phyloP scores from a whole-genome alignment of 2,113 vertebrate genomes.

The Rhabdornis inornatus region DNA sequence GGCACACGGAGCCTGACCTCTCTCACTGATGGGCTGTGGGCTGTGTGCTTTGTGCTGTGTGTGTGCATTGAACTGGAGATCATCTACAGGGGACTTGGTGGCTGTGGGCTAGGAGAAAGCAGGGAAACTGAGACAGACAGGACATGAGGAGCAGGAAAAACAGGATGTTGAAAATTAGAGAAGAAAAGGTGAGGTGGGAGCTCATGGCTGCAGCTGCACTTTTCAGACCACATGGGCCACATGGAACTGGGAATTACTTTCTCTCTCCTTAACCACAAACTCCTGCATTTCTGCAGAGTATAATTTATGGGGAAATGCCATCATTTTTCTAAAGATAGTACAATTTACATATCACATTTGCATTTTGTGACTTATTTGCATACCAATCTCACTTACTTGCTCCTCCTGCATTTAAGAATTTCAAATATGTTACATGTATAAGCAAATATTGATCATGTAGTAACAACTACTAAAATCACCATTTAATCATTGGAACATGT shows the following conservation, averaged over 20 bases:
- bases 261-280: not conserved
- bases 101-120: not conserved
- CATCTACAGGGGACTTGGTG: not conserved
- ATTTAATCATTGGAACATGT: not conserved
- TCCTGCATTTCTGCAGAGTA: not conserved
- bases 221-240: not conserved
- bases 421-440: not conserved
- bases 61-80: not conserved
- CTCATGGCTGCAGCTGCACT: not conserved
- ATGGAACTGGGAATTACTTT: not conserved
- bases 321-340: not conserved
- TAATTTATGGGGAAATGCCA: not conserved
- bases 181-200: not conserved
- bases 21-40: not conserved
- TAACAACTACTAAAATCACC: not conserved
- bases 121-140: not conserved
- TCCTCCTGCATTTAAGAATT: not conserved
- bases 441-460: not conserved
- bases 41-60: accelerated
- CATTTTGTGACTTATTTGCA: not conserved
- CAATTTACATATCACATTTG: not conserved
- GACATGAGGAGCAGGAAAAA: not conserved
- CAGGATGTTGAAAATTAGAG: not conserved
- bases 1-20: accelerated
- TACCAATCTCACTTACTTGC: not conserved